Evolutionary conservation across 2,797 vertebrate species (phyloP).

Genomic region (Catharus ustulatus): DNA sequence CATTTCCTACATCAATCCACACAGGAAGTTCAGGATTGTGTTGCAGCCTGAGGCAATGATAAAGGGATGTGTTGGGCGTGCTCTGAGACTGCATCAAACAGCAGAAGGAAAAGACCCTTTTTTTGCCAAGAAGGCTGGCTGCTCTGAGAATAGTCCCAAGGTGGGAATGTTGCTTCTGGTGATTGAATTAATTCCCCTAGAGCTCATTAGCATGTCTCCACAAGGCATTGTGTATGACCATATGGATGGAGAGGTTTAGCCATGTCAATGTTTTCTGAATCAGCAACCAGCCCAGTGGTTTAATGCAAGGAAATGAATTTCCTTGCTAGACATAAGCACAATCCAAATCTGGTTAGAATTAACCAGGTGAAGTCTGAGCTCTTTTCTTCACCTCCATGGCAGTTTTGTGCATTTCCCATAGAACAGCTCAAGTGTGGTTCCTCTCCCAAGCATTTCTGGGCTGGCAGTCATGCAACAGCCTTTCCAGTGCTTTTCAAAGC

Average conservation of each 20-base stretch:
- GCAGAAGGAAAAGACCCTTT: neutral
- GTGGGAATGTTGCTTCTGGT: neutral
- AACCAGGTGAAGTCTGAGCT: conserved; percentile 1
- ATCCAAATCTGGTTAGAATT: conserved; percentile 14
- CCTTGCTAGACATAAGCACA: conserved; percentile 19
- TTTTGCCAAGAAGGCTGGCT: neutral
- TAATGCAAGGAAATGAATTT: conserved; percentile 16
- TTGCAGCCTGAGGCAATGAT: neutral
- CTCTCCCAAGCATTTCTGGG: neutral
- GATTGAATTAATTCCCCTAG: neutral
- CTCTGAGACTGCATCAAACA: neutral
- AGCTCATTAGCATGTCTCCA: neutral
- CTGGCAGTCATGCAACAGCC: neutral
- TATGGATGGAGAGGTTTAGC: neutral
- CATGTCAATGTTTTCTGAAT: conserved; percentile 3
- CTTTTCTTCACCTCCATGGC: conserved; percentile 1
- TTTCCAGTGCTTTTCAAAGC: neutral
- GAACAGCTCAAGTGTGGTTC: neutral
- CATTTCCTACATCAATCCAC: neutral
- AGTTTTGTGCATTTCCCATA: neutral
- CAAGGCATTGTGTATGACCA: neutral
- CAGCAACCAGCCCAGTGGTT: neutral
- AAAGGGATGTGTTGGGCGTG: neutral
- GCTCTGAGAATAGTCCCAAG: neutral
- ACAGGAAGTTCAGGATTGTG: neutral